Evolutionary conservation across 2,113 vertebrate species (phyloP).

Genomic region (Mesembrinibis cayennensis): DNA sequence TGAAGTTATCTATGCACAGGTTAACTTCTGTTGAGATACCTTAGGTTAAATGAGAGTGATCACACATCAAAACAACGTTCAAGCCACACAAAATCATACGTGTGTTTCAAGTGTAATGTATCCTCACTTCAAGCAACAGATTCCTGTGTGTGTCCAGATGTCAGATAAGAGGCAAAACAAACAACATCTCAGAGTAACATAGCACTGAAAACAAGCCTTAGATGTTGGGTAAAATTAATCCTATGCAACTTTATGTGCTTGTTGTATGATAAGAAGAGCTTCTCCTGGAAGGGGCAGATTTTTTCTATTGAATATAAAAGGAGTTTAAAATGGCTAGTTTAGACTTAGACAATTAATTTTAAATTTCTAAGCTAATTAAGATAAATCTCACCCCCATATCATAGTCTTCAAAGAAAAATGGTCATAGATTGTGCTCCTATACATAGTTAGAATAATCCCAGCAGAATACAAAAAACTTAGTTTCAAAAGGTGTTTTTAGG

Average conservation of each 20-base stretch:
- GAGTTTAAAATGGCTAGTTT: background rate
- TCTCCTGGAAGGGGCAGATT: background rate
- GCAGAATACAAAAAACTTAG: background rate
- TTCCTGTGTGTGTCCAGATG: background rate
- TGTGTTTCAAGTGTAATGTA: background rate
- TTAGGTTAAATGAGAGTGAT: background rate
- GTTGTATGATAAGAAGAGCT: background rate
- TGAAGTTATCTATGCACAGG: background rate
- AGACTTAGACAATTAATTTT: background rate
- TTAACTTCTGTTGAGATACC: background rate
- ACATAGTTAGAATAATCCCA: background rate
- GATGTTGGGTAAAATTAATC: background rate
- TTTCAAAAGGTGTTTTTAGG: slow-evolving; percentile 24
- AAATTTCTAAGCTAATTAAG: background rate
- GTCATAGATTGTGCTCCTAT: background rate
- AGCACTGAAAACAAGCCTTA: background rate
- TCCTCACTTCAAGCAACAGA: background rate
- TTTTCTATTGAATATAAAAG: background rate
- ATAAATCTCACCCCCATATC: background rate
- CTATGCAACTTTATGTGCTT: background rate
- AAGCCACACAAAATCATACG: background rate
- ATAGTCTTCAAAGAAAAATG: background rate
- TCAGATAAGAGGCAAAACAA: background rate
- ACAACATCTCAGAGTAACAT: background rate
- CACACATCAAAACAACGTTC: background rate